These are phyloP conservation scores for Littorina saxatilis DNA, from an alignment of 1,140 invertebrate genomes.

Conservation along the genomic window DNA sequence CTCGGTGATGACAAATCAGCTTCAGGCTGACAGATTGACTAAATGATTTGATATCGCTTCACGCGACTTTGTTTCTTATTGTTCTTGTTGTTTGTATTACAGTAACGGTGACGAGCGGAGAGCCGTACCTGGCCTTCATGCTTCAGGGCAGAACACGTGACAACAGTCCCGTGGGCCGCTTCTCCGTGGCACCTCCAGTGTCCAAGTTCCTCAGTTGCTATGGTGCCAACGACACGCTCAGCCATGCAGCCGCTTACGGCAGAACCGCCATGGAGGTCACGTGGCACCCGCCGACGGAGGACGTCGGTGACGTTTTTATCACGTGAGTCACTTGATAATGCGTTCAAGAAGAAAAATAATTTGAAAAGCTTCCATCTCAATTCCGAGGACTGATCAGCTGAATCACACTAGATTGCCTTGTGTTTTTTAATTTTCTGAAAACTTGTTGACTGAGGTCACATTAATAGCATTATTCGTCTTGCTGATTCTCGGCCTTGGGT, in stretches of 20 bases:
- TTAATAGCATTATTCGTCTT: no score
- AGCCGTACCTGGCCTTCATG: constrained; percentile 46
- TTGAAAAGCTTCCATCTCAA: neutral
- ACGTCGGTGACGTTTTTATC: constrained; percentile 40
- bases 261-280: constrained; percentile 38
- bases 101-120: constrained; percentile 34
- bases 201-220: constrained; percentile 43
- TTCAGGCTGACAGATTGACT: no score
- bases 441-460: no score
- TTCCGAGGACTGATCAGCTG: neutral
- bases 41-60: no score
- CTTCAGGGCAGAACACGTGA: constrained; percentile 37
- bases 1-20: no score
- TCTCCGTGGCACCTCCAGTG: constrained; percentile 20
- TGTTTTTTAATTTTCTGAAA: no score
- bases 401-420: neutral
- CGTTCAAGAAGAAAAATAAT: no score
- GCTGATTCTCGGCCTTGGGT: no score
- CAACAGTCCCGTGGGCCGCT: constrained; percentile 29
- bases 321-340: constrained; percentile 15
- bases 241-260: constrained; percentile 43
- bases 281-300: constrained; percentile 40
- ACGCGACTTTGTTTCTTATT: no score
- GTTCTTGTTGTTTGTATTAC: no score
- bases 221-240: constrained; percentile 37